Evolutionary conservation across 2,113 vertebrate species (phyloP), one percentile per base, ranked within the genome.

Genomic region (Oryzias woworae): DNA sequence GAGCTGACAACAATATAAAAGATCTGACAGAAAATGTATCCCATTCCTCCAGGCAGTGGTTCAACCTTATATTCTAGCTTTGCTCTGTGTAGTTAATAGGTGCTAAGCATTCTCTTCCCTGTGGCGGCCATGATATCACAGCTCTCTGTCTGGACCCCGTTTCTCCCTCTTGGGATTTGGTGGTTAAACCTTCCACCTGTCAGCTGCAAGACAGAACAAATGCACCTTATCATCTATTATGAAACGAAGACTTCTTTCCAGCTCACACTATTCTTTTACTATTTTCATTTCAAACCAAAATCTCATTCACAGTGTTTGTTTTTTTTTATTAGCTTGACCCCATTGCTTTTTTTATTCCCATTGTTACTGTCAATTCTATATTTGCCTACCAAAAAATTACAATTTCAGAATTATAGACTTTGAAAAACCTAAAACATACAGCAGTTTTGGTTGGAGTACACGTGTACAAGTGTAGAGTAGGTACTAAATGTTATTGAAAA

Each of bases 21-120:
- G 73, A 77, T 71, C 65, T 20, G 53, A 75, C 66, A 81, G 66
- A 43, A 84, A 66, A 43, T 55, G 68, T 67, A 78, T 69, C 71
- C 69, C 65, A 41, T 75, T 41, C 64, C 86, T 83, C 59, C 47
- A 72, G 81, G 85, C 73, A 41, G 24, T 59, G 61, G 59, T 71
- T 76, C 67, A 77, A 69, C 75, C 80, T 79, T 75, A 81, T 81
- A 84, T 79, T 78, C 79, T 51, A 71, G 70, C 53, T 75, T 78
- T 78, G 64, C 69, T 66, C 79, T 81, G 77, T 66, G 69, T 85
- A 75, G 43, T 87, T 85, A 87, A 88, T 81, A 83, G 83, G 73
- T 81, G 71, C 73, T 87, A 82, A 68, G 73, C 53, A 63, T 78
- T 81, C 67, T 75, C 64, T 62, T 80, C 80, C 88, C 86, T 69